These are phyloP conservation scores for Neopipo cinnamomea DNA, from an alignment of 2,113 vertebrate genomes.

Conservation along the genomic window DNA sequence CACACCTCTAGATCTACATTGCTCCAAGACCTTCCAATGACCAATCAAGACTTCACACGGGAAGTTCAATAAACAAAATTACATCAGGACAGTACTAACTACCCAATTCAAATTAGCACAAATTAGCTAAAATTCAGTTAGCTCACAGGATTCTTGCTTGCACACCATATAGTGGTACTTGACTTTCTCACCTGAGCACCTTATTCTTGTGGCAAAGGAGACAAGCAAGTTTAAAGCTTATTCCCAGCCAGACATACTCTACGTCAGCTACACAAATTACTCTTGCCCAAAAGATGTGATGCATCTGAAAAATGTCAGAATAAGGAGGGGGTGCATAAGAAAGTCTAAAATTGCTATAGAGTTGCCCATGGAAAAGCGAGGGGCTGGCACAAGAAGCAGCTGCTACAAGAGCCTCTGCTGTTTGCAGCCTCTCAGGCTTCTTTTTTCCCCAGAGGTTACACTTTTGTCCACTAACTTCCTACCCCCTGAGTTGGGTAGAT, in stretches of 20 bases:
- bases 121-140: too few relatives aligned
- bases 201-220: background rate
- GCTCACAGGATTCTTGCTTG: background rate
- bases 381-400: background rate
- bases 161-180: rapidly evolving
- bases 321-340: background rate
- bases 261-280: background rate
- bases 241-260: background rate
- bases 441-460: background rate
- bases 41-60: background rate
- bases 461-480: background rate
- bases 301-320: background rate
- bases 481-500: rapidly evolving
- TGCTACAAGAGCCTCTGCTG: background rate
- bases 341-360: background rate
- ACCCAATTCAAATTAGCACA: background rate
- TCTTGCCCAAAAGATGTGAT: background rate
- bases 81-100: background rate
- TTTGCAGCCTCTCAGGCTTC: background rate
- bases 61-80: background rate
- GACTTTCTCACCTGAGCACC: background rate
- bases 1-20: background rate
- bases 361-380: background rate
- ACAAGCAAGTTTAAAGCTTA: background rate
- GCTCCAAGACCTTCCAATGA: background rate